Evolutionary conservation across 2,113 vertebrate species (phyloP).

Genomic region (Corvus hawaiiensis): DNA sequence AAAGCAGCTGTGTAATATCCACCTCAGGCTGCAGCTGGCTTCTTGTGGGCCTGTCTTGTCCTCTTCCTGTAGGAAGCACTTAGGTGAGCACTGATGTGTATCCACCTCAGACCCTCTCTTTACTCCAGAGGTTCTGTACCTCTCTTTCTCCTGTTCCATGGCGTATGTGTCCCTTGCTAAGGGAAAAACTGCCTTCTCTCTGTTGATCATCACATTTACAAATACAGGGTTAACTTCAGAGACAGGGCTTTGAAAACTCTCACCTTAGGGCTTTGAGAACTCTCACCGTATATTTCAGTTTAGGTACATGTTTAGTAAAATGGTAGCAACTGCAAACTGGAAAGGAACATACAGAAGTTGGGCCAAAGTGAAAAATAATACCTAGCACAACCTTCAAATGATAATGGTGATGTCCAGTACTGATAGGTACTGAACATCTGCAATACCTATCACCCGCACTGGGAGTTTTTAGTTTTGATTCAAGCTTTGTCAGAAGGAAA

Average conservation of each 20-base stretch:
- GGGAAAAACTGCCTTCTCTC: neutral
- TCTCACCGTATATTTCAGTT: neutral
- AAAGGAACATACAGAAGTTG: neutral
- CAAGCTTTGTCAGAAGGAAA: neutral
- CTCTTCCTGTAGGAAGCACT: neutral
- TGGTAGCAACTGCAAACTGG: neutral
- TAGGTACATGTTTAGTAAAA: neutral
- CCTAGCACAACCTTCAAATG: neutral
- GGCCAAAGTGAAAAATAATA: neutral
- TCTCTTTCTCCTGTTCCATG: neutral
- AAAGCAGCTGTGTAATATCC: neutral
- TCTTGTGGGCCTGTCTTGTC: neutral
- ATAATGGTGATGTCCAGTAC: neutral
- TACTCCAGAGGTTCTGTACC: neutral
- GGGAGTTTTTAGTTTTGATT: neutral
- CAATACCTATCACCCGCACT: neutral
- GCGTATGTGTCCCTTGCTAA: neutral
- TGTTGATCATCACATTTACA: neutral
- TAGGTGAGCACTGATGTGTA: neutral
- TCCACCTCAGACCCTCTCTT: neutral
- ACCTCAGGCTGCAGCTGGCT: neutral
- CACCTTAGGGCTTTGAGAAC: neutral
- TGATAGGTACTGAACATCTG: neutral
- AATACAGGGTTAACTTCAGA: neutral
- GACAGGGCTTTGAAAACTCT: neutral